Evolutionary conservation across 2,797 vertebrate species (phyloP).

Genomic region (Lophius americanus): DNA sequence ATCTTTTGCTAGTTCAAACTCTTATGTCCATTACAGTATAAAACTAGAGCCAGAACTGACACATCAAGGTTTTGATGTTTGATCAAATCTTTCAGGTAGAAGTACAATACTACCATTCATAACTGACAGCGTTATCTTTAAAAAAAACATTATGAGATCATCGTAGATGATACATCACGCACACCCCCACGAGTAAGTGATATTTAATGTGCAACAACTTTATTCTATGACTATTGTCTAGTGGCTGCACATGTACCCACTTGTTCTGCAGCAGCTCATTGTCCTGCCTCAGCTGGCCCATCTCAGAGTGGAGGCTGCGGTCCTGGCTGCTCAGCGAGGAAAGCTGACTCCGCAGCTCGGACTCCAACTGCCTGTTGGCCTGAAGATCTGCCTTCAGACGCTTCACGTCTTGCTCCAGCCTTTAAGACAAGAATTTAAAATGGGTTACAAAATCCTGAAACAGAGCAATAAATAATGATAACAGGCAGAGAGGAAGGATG

Average conservation of each 20-base stretch:
- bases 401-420: conserved; percentile 98
- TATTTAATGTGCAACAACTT: not conserved
- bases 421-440: conserved; percentile 43
- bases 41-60: not conserved
- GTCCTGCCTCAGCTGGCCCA: conserved; percentile 94
- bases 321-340: conserved; percentile 91
- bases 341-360: conserved; percentile 95
- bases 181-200: not conserved
- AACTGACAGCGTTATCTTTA: not conserved
- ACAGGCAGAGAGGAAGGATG: not conserved
- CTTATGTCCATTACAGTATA: not conserved
- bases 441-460: not conserved
- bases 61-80: too few species aligned
- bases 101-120: not conserved
- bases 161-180: too few species aligned
- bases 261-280: conserved; percentile 98
- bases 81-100: not conserved
- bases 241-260: conserved; percentile 73
- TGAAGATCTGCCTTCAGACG: conserved; percentile 97
- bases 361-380: conserved; percentile 94
- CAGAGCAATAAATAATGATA: not conserved
- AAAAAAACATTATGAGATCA: too few species aligned
- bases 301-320: conserved; percentile 91
- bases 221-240: not conserved
- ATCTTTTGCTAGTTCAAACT: not conserved